A percentile compares a stretch with the other conserved stretches of the same genome.
Evolutionary conservation across 1,140 invertebrate species (phyloP).

Genomic region (Anadara kagoshimensis): DNA sequence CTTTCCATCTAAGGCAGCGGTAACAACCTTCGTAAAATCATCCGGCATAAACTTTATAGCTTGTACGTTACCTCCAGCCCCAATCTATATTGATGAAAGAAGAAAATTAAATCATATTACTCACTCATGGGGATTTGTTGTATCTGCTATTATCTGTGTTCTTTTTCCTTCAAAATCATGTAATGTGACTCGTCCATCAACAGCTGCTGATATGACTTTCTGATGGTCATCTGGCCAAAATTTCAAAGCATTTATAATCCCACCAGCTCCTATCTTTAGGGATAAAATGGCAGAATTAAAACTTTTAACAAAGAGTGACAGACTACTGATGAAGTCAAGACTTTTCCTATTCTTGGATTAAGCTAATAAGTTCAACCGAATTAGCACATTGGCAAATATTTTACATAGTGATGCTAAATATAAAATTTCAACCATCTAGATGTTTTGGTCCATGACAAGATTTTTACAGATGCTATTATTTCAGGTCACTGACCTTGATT

Average conservation of each 20-base stretch:
- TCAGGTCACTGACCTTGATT: too few relatives aligned
- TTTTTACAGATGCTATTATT: too few relatives aligned
- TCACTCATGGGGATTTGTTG: slow-evolving; percentile 60
- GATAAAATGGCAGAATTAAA: background rate
- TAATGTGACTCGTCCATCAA: slow-evolving; percentile 64
- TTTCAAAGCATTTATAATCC: slow-evolving; percentile 69
- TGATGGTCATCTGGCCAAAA: slow-evolving; percentile 61
- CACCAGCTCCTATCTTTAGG: slow-evolving; percentile 67
- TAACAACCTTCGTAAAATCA: slow-evolving; percentile 50
- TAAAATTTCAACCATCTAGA: too few relatives aligned
- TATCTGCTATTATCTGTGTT: slow-evolving; percentile 55
- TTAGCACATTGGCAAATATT: too few relatives aligned
- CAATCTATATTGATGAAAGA: slow-evolving; percentile 48
- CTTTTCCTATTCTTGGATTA: background rate
- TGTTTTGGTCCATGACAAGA: too few relatives aligned
- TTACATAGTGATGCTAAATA: too few relatives aligned
- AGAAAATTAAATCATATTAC: slow-evolving; percentile 13
- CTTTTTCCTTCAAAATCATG: slow-evolving; percentile 58
- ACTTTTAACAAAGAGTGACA: background rate
- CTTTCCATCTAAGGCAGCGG: slow-evolving; percentile 64
- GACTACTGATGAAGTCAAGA: background rate
- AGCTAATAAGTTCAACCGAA: background rate
- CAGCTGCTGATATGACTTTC: slow-evolving; percentile 60
- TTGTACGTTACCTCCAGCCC: slow-evolving; percentile 65
- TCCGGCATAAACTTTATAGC: slow-evolving; percentile 65